Evolutionary conservation across 1,140 invertebrate genomes (phyloP).

Genomic region (Papilio xuthus): DNA sequence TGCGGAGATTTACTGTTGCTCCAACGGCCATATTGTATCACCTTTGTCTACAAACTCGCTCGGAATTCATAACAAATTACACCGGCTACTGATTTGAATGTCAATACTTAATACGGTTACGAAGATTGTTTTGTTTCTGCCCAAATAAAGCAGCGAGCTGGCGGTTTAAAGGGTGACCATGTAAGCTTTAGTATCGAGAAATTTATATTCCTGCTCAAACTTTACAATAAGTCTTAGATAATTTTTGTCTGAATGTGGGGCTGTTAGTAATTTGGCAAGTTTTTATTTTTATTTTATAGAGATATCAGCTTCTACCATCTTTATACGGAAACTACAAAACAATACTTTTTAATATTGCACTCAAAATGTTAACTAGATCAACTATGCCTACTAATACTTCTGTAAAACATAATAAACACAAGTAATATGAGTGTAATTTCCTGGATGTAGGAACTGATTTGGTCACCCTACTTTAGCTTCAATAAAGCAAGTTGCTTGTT

Average conservation of each 20-base stretch:
- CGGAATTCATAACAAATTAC: constrained; percentile 74
- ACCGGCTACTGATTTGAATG: constrained; percentile 77
- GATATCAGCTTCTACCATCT: neutral
- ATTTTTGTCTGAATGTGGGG: too few species aligned
- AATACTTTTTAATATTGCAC: neutral
- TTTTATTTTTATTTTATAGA: too few species aligned
- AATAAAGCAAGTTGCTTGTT: constrained; percentile 28
- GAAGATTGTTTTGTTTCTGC: constrained; percentile 71
- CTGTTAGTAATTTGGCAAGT: too few species aligned
- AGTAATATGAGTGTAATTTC: neutral
- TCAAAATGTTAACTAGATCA: neutral
- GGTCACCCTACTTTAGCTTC: constrained; percentile 15
- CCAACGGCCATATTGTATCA: constrained; percentile 70
- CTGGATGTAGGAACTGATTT: neutral
- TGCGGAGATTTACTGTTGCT: constrained; percentile 72
- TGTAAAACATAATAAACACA: neutral
- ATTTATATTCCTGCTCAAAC: neutral
- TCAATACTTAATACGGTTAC: constrained; percentile 74
- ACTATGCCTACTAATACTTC: neutral
- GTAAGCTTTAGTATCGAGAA: neutral
- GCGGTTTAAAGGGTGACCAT: constrained; percentile 29
- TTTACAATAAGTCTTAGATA: neutral
- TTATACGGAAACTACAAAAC: neutral
- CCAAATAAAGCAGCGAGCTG: constrained; percentile 55
- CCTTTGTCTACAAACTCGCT: constrained; percentile 67